A percentile compares a stretch with the other conserved stretches of the same genome.
Evolutionary conservation across 2,888 invertebrate species (phyloP).

Genomic region (Steinernema scapterisci): DNA sequence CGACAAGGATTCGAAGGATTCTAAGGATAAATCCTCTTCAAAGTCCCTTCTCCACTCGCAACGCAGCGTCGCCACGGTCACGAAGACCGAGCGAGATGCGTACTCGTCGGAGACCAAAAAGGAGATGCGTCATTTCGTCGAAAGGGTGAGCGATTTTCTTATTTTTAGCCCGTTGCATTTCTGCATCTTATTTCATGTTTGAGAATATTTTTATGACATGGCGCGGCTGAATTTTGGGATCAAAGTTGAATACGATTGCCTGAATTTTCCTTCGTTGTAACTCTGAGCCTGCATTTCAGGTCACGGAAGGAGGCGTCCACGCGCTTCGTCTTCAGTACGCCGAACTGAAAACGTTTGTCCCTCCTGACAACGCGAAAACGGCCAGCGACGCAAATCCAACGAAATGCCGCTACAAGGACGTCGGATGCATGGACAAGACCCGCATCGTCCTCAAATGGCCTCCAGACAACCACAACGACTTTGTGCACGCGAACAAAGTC

Average conservation of each 20-base stretch:
- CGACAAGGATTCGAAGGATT: no score
- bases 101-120: neutral
- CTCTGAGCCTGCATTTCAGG: no score
- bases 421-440: slow-evolving; percentile 30
- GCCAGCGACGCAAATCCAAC: slow-evolving; percentile 20
- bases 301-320: slow-evolving; percentile 9
- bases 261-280: no score
- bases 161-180: no score
- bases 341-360: slow-evolving; percentile 33
- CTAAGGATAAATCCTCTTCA: no score
- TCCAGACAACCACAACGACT: neutral
- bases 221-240: no score
- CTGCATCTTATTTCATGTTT: no score
- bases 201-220: no score
- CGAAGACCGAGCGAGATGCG: neutral
- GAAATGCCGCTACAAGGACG: slow-evolving; percentile 32
- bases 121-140: neutral
- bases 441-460: slow-evolving; percentile 9
- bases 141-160: neutral
- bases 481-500: slow-evolving; percentile 8
- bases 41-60: no score
- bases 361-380: slow-evolving; percentile 5
- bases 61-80: neutral
- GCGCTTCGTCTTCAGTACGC: slow-evolving; percentile 31
- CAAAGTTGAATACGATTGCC: no score